These are phyloP conservation scores for Alviniconcha strummeri DNA, from an alignment of 2,888 invertebrate genomes.

Conservation along the genomic window DNA sequence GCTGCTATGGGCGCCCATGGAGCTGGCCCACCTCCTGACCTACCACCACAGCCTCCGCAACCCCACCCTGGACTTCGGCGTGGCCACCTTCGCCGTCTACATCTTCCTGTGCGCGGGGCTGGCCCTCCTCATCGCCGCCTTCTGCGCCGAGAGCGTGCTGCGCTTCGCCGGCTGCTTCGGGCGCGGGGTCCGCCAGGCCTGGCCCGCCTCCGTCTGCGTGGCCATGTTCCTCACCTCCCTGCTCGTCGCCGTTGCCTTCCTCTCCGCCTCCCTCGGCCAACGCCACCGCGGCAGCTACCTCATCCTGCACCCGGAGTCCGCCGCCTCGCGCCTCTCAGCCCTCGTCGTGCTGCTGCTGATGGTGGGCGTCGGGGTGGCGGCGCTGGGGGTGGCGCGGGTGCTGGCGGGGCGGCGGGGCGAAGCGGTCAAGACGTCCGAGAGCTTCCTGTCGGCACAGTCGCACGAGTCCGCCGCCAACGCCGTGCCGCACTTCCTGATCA, in stretches of 20 bases:
- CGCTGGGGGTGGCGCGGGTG: slow-evolving; percentile 5
- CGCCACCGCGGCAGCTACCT: slow-evolving; percentile 5
- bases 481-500: slow-evolving; percentile 44
- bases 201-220: slow-evolving; percentile 36
- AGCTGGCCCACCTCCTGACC: slow-evolving; percentile 57
- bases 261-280: slow-evolving; percentile 18
- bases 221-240: slow-evolving; percentile 31
- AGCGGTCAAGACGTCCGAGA: slow-evolving; percentile 20
- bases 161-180: slow-evolving; percentile 35
- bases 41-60: slow-evolving; percentile 39
- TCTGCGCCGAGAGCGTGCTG: slow-evolving; percentile 38
- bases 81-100: slow-evolving; percentile 54
- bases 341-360: slow-evolving; percentile 27
- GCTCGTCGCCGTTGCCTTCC: slow-evolving; percentile 30
- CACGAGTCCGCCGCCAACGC: neutral
- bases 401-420: neutral
- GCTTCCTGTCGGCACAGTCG: slow-evolving; percentile 25
- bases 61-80: slow-evolving; percentile 47
- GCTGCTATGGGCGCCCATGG: slow-evolving; percentile 61
- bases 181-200: slow-evolving; percentile 30
- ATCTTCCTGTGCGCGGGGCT: slow-evolving; percentile 52
- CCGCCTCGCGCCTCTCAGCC: slow-evolving; percentile 16
- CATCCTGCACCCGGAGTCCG: slow-evolving; percentile 15
- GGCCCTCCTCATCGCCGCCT: slow-evolving; percentile 50
- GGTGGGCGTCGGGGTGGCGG: slow-evolving; percentile 16